phyloP scores from a whole-genome alignment of 2,113 vertebrate species.

The Chaenocephalus aceratus region DNA sequence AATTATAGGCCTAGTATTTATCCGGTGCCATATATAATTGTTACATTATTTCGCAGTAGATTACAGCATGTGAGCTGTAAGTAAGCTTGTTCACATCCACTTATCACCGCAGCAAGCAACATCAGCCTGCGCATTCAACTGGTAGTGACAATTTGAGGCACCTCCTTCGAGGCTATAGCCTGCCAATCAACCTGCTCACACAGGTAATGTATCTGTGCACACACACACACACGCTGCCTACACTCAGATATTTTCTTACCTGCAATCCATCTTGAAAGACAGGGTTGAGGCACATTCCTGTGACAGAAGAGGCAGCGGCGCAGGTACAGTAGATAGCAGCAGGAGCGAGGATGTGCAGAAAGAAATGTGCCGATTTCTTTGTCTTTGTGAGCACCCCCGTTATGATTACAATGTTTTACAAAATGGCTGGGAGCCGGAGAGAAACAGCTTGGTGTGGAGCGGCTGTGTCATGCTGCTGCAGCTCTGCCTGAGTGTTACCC shows the following conservation, averaged over 20 bases:
- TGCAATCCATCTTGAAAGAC: slow-evolving; percentile 63
- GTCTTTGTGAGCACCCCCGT: slow-evolving; percentile 17
- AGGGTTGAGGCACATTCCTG: slow-evolving; percentile 38
- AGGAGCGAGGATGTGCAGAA: slow-evolving; percentile 18
- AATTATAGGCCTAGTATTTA: background rate
- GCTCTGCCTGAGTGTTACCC: slow-evolving; percentile 6
- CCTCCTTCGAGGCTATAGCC: slow-evolving; percentile 37
- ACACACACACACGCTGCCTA: background rate
- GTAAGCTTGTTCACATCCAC: background rate
- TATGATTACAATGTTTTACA: slow-evolving; percentile 57
- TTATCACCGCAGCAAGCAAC: background rate
- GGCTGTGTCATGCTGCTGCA: slow-evolving; percentile 20
- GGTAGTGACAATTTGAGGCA: slow-evolving; percentile 33
- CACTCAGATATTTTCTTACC: background rate
- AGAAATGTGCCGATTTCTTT: slow-evolving; percentile 23
- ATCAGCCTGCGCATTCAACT: slow-evolving; percentile 10
- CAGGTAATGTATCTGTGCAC: slow-evolving; percentile 13
- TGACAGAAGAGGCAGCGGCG: slow-evolving; percentile 43
- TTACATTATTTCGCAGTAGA: background rate
- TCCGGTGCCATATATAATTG: background rate
- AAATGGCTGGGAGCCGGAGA: slow-evolving; percentile 37
- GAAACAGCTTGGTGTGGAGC: slow-evolving; percentile 3
- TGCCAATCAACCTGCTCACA: slow-evolving; percentile 59
- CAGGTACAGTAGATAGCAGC: slow-evolving; percentile 1
- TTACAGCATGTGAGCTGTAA: background rate